Base-by-base conservation (phyloP, 2,113 vertebrate species). In the Xyliphius kryptos region DNA sequence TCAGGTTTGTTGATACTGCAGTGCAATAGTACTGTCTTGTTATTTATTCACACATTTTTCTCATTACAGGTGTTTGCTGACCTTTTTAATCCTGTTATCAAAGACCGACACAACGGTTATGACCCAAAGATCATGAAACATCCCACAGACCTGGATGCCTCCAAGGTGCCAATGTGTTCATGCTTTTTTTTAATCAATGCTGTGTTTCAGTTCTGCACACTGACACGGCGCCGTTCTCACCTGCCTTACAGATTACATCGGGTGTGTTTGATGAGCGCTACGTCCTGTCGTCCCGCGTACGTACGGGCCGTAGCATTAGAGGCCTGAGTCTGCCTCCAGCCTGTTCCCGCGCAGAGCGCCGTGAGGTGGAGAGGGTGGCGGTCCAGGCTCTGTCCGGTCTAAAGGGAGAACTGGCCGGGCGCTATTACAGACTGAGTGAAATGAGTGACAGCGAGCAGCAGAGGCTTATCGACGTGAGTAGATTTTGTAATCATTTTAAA, bases 381-480 rank as follows among this genome's bases (percentile, higher is more conserved):
- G 85, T 93, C 68, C 88, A 80, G 0, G 93, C 91, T 0, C 83
- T 97, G 6, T 65, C 89, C 2, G 93, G 91, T 36, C 84, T 96
- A 66, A 89, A 87, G 47, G 93, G 87, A 0, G 93, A 96, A 60
- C 84, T 96, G 61, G 62, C 86, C 0, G 93, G 93, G 3, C 88
- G 88, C 56, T 95, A 97, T 78, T 97, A 94, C 82, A 88, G 82
- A 78, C 77, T 97, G 74, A 87, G 84, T 0, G 88, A 69, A 3
- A 92, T 97, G 93, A 86, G 85, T 0, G 91, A 97, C 14, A 79
- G 66, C 21, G 92, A 96, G 58, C 92, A 97, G 77, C 90, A 94
- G 38, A 83, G 83, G 71, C 91, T 97, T 10, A 97, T 97, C 36
- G 89, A 94, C 1, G 93, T 95, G 64, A 89, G 89, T 20, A 9